phyloP scores from a whole-genome alignment of 2,888 invertebrate species.

The Mythimna vitellina region DNA sequence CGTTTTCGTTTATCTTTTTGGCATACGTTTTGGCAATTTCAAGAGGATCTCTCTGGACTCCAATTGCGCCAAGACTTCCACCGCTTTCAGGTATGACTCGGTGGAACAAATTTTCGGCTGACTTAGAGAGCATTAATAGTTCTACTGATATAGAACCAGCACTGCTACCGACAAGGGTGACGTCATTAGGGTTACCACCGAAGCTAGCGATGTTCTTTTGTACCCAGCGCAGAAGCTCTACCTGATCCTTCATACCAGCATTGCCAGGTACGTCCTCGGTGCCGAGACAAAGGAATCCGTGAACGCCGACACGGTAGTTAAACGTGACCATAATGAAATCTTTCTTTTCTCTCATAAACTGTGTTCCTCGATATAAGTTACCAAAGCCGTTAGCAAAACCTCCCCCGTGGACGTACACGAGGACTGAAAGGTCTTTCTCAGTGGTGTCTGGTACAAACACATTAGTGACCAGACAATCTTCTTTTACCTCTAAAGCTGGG shows the following conservation, averaged over 20 bases:
- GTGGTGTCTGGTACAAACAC: constrained; percentile 78
- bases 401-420: constrained; percentile 74
- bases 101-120: constrained; percentile 68
- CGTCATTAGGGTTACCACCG: constrained; percentile 74
- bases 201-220: constrained; percentile 71
- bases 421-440: constrained; percentile 67
- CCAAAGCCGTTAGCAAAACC: constrained; percentile 63
- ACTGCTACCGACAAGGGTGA: constrained; percentile 70
- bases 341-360: constrained; percentile 38
- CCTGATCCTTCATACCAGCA: constrained; percentile 75
- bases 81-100: constrained; percentile 74
- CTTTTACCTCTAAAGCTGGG: constrained; percentile 54
- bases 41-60: constrained; percentile 72
- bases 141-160: constrained; percentile 70
- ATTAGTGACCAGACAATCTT: constrained; percentile 81
- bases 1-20: neutral
- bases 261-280: constrained; percentile 72
- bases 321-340: constrained; percentile 69
- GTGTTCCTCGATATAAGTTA: constrained; percentile 10
- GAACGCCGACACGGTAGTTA: constrained; percentile 69
- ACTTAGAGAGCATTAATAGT: constrained; percentile 67
- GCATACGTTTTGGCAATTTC: constrained; percentile 71
- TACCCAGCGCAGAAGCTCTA: constrained; percentile 72
- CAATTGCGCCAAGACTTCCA: constrained; percentile 59
- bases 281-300: constrained; percentile 70